phyloP scores from a whole-genome alignment of 2,797 vertebrate species.

The Thalassophryne amazonica region DNA sequence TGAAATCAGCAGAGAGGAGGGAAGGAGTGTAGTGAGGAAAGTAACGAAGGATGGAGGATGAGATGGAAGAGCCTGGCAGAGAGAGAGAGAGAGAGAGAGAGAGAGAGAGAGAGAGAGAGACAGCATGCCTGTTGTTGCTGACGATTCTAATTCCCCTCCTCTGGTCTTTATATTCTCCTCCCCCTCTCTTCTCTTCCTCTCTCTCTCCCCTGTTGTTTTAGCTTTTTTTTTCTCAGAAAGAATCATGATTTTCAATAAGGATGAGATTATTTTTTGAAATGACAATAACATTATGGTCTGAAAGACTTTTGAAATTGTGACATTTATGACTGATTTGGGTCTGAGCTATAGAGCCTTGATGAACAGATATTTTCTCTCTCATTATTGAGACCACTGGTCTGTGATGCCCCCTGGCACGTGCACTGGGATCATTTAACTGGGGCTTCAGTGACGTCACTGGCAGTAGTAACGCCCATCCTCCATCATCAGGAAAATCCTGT shows the following conservation, averaged over 20 bases:
- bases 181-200: slow-evolving; percentile 21
- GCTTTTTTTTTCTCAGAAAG: too few relatives aligned
- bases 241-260: too few relatives aligned
- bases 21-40: not conserved
- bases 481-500: slow-evolving; percentile 41
- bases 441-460: slow-evolving; percentile 49
- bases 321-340: too few relatives aligned
- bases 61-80: slow-evolving; percentile 6
- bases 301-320: too few relatives aligned
- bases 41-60: not conserved
- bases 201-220: not conserved
- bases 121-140: slow-evolving; percentile 64
- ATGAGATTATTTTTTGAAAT: too few relatives aligned
- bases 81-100: slow-evolving; percentile 12
- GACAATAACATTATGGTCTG: too few relatives aligned
- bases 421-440: slow-evolving; percentile 1
- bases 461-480: slow-evolving; percentile 18
- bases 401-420: not conserved
- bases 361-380: not conserved
- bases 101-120: slow-evolving; percentile 46
- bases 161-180: slow-evolving; percentile 38
- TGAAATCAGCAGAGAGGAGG: not conserved
- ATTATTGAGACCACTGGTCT: not conserved
- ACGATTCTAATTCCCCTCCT: slow-evolving; percentile 59
- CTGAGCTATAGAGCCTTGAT: too few relatives aligned